Percentiles rank a stretch among this genome's conserved stretches.
Conservation (phyloP, 2,888 invertebrate species). For the Synergus laeviventris region DNA sequence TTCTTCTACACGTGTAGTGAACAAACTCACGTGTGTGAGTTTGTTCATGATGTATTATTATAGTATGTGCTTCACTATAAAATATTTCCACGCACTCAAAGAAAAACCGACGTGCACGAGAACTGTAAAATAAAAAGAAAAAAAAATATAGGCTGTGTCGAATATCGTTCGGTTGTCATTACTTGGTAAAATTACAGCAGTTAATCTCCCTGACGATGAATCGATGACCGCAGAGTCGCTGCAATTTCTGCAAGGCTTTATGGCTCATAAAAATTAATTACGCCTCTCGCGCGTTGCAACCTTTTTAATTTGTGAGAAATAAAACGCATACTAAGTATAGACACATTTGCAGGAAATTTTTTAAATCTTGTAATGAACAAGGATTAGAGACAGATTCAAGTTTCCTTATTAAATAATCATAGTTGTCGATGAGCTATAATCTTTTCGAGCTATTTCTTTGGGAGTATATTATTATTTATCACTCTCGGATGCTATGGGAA, state of each 20-base stretch:
- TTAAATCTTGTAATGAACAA: constrained; percentile 1
- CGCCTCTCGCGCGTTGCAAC: constrained; percentile 37
- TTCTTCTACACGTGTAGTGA: background rate
- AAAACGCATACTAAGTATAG: constrained; percentile 33
- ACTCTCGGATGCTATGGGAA: constrained; percentile 16
- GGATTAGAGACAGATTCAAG: constrained; percentile 19
- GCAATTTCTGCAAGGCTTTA: constrained; percentile 38
- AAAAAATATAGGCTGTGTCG: constrained; percentile 28
- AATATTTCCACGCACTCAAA: constrained; percentile 18
- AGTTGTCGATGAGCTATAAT: constrained; percentile 27
- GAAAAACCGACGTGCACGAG: constrained; percentile 27
- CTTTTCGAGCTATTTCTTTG: constrained; percentile 10
- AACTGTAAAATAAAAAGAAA: constrained; percentile 26
- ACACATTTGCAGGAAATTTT: constrained; percentile 32
- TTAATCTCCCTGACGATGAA: constrained; percentile 34
- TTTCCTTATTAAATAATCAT: constrained; percentile 39
- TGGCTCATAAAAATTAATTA: constrained; percentile 36
- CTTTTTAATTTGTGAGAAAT: constrained; percentile 38
- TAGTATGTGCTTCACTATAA: background rate
- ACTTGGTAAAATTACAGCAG: constrained; percentile 36
- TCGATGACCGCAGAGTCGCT: constrained; percentile 35
- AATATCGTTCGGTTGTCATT: constrained; percentile 39
- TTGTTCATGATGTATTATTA: background rate
- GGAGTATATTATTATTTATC: constrained; percentile 25
- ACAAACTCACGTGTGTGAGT: background rate